A percentile compares a stretch with the other conserved stretches of the same genome.
These are phyloP conservation scores for Morpho helenor DNA, from an alignment of 2,888 invertebrate genomes.

Conservation along the genomic window DNA sequence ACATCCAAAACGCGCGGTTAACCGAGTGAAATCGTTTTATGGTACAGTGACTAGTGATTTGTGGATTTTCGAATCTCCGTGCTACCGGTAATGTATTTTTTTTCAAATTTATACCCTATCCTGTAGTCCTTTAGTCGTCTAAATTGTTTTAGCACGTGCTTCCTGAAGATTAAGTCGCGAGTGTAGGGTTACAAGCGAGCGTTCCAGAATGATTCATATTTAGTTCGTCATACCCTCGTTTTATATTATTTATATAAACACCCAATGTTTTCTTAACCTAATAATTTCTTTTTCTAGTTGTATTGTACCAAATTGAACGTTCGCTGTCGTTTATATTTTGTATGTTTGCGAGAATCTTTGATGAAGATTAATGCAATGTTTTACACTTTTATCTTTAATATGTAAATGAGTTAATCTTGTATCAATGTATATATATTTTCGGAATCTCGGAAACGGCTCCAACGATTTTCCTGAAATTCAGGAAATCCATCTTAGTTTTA, in stretches of 20 bases:
- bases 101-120: slow-evolving; percentile 39
- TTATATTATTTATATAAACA: slow-evolving; percentile 34
- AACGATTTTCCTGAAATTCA: too few relatives aligned
- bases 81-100: slow-evolving; percentile 62
- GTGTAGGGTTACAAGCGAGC: slow-evolving; percentile 72
- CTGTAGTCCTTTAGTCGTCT: slow-evolving; percentile 23
- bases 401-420: too few relatives aligned
- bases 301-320: slow-evolving; percentile 10
- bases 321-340: slow-evolving; percentile 9
- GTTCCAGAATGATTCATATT: slow-evolving; percentile 53
- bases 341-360: too few relatives aligned
- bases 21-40: slow-evolving; percentile 51
- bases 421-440: too few relatives aligned
- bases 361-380: too few relatives aligned
- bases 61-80: slow-evolving; percentile 58
- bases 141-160: slow-evolving; percentile 47
- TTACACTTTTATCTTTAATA: too few relatives aligned
- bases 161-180: slow-evolving; percentile 47
- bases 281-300: slow-evolving; percentile 31
- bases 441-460: too few relatives aligned
- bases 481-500: too few relatives aligned
- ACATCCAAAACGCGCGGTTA: slow-evolving; percentile 46
- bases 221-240: slow-evolving; percentile 47
- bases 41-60: slow-evolving; percentile 64
- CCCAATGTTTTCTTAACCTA: slow-evolving; percentile 59